Evolutionary conservation across 2,113 vertebrate genomes (phyloP).

Genomic region (Ornithorhynchus anatinus): DNA sequence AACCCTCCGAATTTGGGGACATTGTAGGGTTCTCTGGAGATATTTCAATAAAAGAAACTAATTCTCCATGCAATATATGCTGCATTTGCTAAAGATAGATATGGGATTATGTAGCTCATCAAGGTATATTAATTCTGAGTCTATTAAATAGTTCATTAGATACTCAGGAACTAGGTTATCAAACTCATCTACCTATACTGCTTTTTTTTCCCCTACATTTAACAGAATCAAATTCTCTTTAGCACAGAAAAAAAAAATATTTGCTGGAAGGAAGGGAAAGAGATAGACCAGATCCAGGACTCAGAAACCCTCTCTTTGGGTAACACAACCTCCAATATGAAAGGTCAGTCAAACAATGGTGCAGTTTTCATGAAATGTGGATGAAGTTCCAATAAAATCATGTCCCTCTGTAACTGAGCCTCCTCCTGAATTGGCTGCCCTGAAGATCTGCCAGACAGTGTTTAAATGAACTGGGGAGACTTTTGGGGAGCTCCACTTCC

Average conservation of each 20-base stretch:
- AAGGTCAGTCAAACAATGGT: too few relatives aligned
- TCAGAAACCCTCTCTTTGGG: too few relatives aligned
- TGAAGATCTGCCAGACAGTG: too few relatives aligned
- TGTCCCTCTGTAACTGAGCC: too few relatives aligned
- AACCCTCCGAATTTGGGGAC: not conserved
- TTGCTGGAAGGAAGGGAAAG: too few relatives aligned
- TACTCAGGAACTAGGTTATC: not conserved
- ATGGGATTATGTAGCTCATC: not conserved
- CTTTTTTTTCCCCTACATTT: not conserved
- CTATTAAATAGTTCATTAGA: slow-evolving; percentile 23
- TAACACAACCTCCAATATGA: too few relatives aligned
- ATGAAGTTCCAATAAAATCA: too few relatives aligned
- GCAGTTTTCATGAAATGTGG: too few relatives aligned
- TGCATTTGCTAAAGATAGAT: slow-evolving; percentile 12
- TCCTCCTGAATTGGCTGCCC: too few relatives aligned
- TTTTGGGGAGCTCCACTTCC: too few relatives aligned
- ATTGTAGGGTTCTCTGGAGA: not conserved
- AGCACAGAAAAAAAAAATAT: not conserved
- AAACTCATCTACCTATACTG: not conserved
- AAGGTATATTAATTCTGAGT: slow-evolving; percentile 11
- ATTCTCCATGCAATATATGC: slow-evolving; percentile 4
- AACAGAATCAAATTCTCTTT: not conserved
- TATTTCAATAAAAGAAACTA: slow-evolving; percentile 17
- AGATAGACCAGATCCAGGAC: too few relatives aligned
- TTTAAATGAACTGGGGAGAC: too few relatives aligned